Conservation (phyloP, 2,888 invertebrate genomes). For the Sericinus montela region DNA sequence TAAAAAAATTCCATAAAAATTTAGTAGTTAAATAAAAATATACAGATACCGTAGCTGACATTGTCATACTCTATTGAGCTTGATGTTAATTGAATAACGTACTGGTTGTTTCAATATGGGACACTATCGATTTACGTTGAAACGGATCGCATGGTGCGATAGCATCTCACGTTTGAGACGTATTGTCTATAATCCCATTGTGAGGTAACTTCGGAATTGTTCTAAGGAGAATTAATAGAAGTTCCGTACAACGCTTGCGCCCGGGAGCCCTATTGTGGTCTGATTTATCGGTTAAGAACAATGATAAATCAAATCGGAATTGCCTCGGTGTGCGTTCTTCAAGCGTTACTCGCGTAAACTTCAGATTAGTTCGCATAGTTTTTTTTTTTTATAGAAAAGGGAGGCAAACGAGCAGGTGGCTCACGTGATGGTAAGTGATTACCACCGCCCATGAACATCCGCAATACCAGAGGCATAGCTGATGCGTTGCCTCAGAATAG, state of each 20-base stretch:
- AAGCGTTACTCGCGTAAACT: conserved; percentile 32
- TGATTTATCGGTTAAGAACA: conserved; percentile 76
- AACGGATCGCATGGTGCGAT: conserved; percentile 36
- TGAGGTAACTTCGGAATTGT: conserved; percentile 64
- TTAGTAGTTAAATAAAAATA: too few species aligned
- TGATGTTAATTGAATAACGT: not conserved
- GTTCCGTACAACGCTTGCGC: conserved; percentile 47
- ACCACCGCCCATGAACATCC: too few species aligned
- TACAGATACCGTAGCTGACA: too few species aligned
- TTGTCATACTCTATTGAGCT: too few species aligned
- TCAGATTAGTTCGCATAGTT: conserved; percentile 20
- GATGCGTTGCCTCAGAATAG: too few species aligned
- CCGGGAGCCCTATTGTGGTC: conserved; percentile 64
- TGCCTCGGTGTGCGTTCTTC: conserved; percentile 55
- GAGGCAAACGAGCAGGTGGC: too few species aligned
- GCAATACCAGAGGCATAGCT: too few species aligned
- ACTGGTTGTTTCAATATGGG: not conserved
- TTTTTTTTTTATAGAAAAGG: too few species aligned
- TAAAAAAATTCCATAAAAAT: too few species aligned
- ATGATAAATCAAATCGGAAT: conserved; percentile 77
- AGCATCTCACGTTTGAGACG: conserved; percentile 64
- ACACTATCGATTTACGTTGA: conserved; percentile 12
- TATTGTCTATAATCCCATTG: conserved; percentile 71
- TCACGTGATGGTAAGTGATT: too few species aligned
- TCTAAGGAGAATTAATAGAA: conserved; percentile 76